phyloP scores from a whole-genome alignment of 2,888 invertebrate species.

The Allygus modestus region DNA sequence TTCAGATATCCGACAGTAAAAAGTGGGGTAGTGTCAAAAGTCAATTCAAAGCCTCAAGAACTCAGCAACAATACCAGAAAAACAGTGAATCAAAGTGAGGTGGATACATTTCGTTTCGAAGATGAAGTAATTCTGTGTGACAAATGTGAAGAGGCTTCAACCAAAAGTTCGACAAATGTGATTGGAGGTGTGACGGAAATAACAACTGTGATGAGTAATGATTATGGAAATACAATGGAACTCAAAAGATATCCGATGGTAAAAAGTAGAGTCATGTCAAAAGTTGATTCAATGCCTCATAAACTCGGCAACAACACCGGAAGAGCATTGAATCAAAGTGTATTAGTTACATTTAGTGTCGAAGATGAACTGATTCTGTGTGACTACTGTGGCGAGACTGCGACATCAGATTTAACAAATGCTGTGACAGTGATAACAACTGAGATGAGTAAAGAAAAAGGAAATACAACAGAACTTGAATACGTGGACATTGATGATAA shows the following conservation, averaged over 20 bases:
- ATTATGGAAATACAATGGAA: not conserved
- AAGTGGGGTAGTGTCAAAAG: not conserved
- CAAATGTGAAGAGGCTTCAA: not conserved
- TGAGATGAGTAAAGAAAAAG: not conserved
- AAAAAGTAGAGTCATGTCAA: too few relatives aligned
- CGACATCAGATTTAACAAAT: not conserved
- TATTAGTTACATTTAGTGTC: too few relatives aligned
- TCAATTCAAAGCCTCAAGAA: not conserved
- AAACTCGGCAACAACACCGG: too few relatives aligned
- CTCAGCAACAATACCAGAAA: not conserved
- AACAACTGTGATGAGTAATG: not conserved
- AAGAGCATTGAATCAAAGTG: too few relatives aligned
- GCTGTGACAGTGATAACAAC: not conserved
- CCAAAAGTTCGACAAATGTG: not conserved
- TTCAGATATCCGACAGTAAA: not conserved
- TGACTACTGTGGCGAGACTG: not conserved
- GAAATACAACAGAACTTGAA: not conserved
- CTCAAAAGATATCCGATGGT: too few relatives aligned
- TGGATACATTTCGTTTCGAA: not conserved
- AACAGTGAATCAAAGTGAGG: not conserved
- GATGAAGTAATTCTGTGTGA: not conserved
- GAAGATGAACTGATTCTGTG: too few relatives aligned
- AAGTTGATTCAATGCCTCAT: too few relatives aligned
- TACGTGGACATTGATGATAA: slow-evolving; percentile 25
- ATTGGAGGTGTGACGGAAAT: not conserved